Conservation (phyloP, 2,888 invertebrate genomes). For the Drosophila vallismaia region DNA sequence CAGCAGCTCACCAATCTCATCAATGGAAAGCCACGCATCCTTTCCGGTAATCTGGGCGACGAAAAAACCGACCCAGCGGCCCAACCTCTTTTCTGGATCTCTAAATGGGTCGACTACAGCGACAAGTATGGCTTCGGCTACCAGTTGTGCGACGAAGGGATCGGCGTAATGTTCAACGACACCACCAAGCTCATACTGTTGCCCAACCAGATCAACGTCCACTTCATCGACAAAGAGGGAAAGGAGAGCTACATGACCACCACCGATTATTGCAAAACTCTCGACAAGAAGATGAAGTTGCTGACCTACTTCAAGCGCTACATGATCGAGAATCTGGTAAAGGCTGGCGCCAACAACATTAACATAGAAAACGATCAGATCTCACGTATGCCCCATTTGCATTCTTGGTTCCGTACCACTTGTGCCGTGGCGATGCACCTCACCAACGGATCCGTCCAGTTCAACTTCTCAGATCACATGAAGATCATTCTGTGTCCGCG, state of each 20-base stretch:
- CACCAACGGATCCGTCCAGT: conserved; percentile 97
- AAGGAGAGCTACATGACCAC: conserved; percentile 95
- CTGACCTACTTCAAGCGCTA: conserved; percentile 98
- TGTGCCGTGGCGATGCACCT: conserved; percentile 98
- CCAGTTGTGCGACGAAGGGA: conserved; percentile 98
- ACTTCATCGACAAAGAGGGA: conserved; percentile 97
- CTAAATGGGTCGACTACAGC: conserved; percentile 99
- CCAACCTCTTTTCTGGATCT: conserved; percentile 98
- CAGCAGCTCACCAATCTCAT: conserved; percentile 82
- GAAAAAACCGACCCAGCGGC: conserved; percentile 97
- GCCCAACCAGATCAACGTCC: conserved; percentile 96
- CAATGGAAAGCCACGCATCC: conserved; percentile 84
- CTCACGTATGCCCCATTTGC: conserved; percentile 96
- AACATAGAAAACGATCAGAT: conserved; percentile 94
- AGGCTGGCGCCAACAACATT: conserved; percentile 93
- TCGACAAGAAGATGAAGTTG: conserved; percentile 98
- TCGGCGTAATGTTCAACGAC: conserved; percentile 99
- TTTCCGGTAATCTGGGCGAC: conserved; percentile 87
- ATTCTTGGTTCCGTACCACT: conserved; percentile 98
- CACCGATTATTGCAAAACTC: conserved; percentile 89
- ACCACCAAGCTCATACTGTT: conserved; percentile 97
- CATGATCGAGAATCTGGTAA: conserved; percentile 98
- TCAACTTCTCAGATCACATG: conserved; percentile 99
- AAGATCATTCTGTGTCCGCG: conserved; percentile 99
- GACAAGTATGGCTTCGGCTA: conserved; percentile 99